A percentile compares a stretch with the other conserved stretches of the same genome.
These are phyloP conservation scores for Stegodyphus mimosarum DNA, from an alignment of 1,140 invertebrate species.

Conservation along the genomic window DNA sequence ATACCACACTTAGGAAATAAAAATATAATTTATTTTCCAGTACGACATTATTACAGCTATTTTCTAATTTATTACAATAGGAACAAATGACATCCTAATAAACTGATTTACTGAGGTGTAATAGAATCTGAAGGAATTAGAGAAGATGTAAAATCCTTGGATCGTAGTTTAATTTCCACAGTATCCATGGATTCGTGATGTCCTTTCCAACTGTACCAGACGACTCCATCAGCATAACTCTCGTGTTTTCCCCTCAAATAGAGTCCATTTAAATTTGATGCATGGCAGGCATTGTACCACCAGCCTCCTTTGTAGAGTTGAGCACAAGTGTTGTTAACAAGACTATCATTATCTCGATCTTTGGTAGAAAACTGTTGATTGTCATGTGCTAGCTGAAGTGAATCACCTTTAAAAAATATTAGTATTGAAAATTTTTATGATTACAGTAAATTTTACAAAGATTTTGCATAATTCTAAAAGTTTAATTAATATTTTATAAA, in stretches of 20 bases:
- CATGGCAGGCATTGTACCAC: constrained; percentile 83
- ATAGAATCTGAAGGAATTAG: no score
- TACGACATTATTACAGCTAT: no score
- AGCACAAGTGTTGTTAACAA: constrained; percentile 77
- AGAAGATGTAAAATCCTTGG: constrained; percentile 21
- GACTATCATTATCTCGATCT: constrained; percentile 79
- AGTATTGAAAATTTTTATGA: not conserved
- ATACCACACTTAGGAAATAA: no score
- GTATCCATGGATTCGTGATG: constrained; percentile 62
- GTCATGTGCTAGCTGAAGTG: constrained; percentile 12
- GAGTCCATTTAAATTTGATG: constrained; percentile 91
- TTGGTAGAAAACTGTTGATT: constrained; percentile 76
- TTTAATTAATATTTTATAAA: no score
- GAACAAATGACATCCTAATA: no score
- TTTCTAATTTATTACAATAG: no score
- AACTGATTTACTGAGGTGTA: no score
- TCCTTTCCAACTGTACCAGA: constrained; percentile 62
- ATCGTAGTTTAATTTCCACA: constrained; percentile 62
- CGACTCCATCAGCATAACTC: constrained; percentile 61
- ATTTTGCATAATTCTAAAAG: no score
- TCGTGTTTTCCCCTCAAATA: constrained; percentile 89
- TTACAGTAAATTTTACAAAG: not conserved
- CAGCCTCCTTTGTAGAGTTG: constrained; percentile 70
- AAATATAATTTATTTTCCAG: no score
- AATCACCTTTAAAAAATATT: constrained; percentile 27